Evolutionary conservation across 2,888 invertebrate species (phyloP), one percentile per base, ranked within the genome.

Genomic region (Apeira syringaria): DNA sequence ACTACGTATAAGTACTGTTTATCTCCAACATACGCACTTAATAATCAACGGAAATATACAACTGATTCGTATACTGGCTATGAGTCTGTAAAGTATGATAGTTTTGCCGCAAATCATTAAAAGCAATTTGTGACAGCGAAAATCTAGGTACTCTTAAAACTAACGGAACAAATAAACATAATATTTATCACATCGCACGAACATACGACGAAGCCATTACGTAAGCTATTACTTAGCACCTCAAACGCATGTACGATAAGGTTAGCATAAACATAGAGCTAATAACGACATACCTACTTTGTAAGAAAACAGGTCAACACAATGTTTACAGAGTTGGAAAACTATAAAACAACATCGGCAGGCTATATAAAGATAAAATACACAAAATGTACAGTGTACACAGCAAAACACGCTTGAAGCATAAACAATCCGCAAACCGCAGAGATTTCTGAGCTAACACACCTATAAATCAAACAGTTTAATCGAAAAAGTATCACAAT

Each of bases 161-260:
- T 24, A 17, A 34, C 5, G 7, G 30, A 18, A 15, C 31, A 29
- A 42, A 41, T 13, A 29, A 40, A 36, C 25, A 40, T 35, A 24
- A 24, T 32, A 11, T 25, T 37, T 45, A 33, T 40, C 30, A 40
- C 28, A 26, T 20, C 13, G 9, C 24, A 24, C 15, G 17, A 38
- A 45, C 33, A 42, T 11, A 41, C 40, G 39, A 42, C 33, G 28
- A 11, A 40, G 39, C 26, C 32, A 47, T 56, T 46, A 53, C 39
- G 51, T 47, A 51, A 44, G 39, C 26, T 35, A 47, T 56, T 46
- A 53, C 39, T 53, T 47, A 51, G 42, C 50, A 53, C 51, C 46
- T 48, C 49, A n/a, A n/a, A n/a, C n/a, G n/a, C n/a, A 32, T 42
- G 32, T 36, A 28, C 50, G 43, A 47, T 44, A 50, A 52, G 32